phyloP scores from a whole-genome alignment of 2,888 invertebrate species.

The Rhagonycha fulva region DNA sequence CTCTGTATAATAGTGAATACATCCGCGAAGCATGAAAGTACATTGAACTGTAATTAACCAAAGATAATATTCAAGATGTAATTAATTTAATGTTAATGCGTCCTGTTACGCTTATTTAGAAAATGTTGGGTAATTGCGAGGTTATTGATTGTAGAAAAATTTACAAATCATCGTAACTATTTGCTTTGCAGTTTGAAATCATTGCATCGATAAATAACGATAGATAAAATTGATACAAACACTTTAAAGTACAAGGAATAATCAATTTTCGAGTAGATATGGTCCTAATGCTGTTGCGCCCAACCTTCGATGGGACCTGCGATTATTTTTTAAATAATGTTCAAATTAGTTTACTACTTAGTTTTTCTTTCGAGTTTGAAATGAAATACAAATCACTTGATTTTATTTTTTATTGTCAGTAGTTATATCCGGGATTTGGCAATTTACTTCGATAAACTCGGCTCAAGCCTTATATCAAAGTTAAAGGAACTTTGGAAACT shows the following conservation, averaged over 20 bases:
- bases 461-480: neutral
- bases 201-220: neutral
- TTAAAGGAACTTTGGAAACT: neutral
- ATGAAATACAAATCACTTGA: neutral
- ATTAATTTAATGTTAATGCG: neutral
- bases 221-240: neutral
- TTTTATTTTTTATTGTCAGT: neutral
- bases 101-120: neutral
- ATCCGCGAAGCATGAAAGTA: neutral
- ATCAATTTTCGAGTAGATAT: no score
- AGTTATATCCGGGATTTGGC: neutral
- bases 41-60: neutral
- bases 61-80: neutral
- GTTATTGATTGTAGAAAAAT: neutral
- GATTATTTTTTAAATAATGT: neutral
- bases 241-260: neutral
- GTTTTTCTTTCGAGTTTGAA: neutral
- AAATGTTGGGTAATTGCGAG: neutral
- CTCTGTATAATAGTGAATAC: neutral
- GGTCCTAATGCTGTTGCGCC: neutral
- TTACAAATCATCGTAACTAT: neutral
- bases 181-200: neutral
- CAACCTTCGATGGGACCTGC: neutral
- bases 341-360: neutral
- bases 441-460: neutral